Base-by-base conservation (phyloP, 1,140 invertebrate genomes). In the Bombus turneri region DNA sequence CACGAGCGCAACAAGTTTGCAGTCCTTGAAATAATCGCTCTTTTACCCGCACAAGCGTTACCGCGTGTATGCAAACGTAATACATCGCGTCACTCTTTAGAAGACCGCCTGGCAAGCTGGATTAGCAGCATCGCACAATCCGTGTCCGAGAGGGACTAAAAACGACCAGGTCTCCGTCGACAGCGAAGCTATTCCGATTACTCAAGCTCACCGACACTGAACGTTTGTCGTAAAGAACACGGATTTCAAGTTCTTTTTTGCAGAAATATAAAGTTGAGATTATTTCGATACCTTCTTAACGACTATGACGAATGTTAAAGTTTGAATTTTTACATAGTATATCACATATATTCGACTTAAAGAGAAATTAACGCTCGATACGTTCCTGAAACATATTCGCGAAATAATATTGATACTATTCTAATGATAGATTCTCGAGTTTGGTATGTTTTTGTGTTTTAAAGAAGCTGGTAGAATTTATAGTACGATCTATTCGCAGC, bases 21-120 rank as follows among this genome's bases (percentile, higher is more conserved):
- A 81, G 84, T 85, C 84, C 84, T 85, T 85, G 84, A 81, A 85
- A 81, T 81, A 85, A 85, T 85, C 84, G 84, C 71, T 85, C 71
- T 75, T 85, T 81, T 85, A 66, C 71, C 78, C 28, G 78, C 59
- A 72, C 47, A 79, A 53, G 69, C 53, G 53, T 79, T 85, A 74
- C 71, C 71, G 78, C 78, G 78, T 80, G 78, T 81, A 75, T 81
- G 78, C 84, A 75, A 81, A 80, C 84, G 84, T 85, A 85, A 85
- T 74, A 74, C 77, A 79, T 75, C 78, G 79, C 83, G 83, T 85
- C 83, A 80, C 69, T 85, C 84, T 85, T 85, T 64, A 43, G 83
- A 74, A 74, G 78, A 85, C 71, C 34, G 79, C 53, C 77, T 74
- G 73, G 64, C 82, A 71, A 69, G 74, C 47, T 68, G 62, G 84